Percentiles rank a stretch among this genome's conserved stretches.
These are phyloP conservation scores for Apamea anceps DNA, from an alignment of 2,888 invertebrate species.

Conservation along the genomic window DNA sequence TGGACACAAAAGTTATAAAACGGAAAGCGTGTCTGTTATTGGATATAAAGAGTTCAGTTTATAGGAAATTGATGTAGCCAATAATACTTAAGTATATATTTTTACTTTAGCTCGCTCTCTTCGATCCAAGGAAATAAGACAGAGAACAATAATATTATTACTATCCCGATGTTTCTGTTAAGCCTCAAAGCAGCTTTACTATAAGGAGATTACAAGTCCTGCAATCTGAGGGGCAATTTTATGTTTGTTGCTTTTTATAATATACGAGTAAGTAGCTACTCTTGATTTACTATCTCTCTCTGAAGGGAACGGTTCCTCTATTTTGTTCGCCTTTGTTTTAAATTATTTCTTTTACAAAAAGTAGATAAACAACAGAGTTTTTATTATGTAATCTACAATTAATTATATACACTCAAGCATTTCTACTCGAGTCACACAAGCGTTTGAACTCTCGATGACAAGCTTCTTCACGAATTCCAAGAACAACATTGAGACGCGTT, in stretches of 20 bases:
- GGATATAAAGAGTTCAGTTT: constrained; percentile 53
- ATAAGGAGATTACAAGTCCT: constrained; percentile 60
- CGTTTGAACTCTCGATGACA: constrained; percentile 23
- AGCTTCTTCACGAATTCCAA: constrained; percentile 32
- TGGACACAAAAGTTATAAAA: constrained; percentile 49
- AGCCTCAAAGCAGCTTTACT: constrained; percentile 55
- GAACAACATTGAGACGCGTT: constrained; percentile 44
- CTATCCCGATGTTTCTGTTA: constrained; percentile 45
- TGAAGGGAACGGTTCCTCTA: background rate
- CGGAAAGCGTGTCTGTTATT: constrained; percentile 52
- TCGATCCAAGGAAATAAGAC: constrained; percentile 35
- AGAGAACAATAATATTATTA: constrained; percentile 50
- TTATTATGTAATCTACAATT: background rate
- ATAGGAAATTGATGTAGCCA: constrained; percentile 50
- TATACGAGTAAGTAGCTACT: background rate
- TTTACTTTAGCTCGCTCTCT: constrained; percentile 10
- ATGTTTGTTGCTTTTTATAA: constrained; percentile 32
- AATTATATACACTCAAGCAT: background rate
- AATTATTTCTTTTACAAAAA: background rate
- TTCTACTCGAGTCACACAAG: constrained; percentile 19
- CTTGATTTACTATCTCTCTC: constrained; percentile 12
- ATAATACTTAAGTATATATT: constrained; percentile 26
- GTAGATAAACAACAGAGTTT: background rate
- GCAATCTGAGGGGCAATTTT: constrained; percentile 41
- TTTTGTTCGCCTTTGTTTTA: background rate